phyloP scores from a whole-genome alignment of 2,797 vertebrate genomes.

The Sandelia bainsii region DNA sequence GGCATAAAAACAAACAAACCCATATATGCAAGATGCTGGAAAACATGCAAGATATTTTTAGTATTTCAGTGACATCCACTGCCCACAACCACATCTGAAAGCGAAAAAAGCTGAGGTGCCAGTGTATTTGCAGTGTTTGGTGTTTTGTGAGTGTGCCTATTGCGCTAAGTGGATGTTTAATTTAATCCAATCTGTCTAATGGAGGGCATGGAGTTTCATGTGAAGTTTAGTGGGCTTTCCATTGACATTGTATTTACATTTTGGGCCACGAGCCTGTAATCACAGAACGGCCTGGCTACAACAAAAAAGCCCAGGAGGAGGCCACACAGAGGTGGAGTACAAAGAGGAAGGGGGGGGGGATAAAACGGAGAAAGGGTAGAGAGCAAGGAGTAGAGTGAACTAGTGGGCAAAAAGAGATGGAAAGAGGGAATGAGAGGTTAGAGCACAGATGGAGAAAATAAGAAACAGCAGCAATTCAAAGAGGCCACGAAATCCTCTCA shows the following conservation, averaged over 20 bases:
- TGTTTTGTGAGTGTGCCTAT: conserved; percentile 27
- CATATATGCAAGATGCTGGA: neutral
- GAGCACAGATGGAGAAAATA: conserved; percentile 23
- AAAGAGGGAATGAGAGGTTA: neutral
- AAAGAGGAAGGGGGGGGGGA: neutral
- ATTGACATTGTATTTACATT: conserved; percentile 79
- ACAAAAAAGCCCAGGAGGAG: conserved; percentile 59
- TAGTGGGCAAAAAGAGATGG: neutral
- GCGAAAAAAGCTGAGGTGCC: conserved; percentile 17
- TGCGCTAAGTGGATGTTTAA: conserved; percentile 68
- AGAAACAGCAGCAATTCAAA: conserved; percentile 14
- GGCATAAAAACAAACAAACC: neutral
- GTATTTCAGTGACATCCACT: conserved; percentile 13
- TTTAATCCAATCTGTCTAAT: conserved; percentile 76
- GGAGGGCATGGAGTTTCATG: conserved; percentile 63
- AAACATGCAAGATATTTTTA: neutral
- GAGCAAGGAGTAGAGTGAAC: neutral
- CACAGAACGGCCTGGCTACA: conserved; percentile 61
- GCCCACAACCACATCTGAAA: neutral
- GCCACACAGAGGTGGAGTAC: conserved; percentile 54
- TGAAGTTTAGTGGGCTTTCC: conserved; percentile 48
- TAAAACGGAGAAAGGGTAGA: neutral
- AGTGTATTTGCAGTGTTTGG: conserved; percentile 27
- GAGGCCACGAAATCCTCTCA: conserved; percentile 8
- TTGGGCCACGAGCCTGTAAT: conserved; percentile 73